Conservation (phyloP, 2,888 invertebrate species). For the Drosophila infuscata region DNA sequence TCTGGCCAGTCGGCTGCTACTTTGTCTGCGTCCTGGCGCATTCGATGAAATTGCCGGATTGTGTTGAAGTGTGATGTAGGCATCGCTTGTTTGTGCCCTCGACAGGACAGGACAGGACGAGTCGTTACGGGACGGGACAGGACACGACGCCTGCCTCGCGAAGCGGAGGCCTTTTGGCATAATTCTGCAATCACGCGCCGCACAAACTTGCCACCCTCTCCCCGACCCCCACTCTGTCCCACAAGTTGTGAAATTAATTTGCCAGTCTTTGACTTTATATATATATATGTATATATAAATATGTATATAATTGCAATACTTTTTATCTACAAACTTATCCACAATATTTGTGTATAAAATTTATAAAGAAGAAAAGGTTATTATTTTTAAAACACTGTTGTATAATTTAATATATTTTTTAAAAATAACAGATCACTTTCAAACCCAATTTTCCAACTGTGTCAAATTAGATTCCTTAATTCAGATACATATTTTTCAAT, state of each 20-base stretch:
- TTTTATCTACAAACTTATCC: not conserved
- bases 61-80: conserved; percentile 84
- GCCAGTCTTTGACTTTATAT: conserved; percentile 23
- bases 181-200: conserved; percentile 53
- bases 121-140: conserved; percentile 12
- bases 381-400: not conserved
- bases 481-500: not conserved
- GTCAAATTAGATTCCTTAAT: not conserved
- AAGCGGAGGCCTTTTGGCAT: conserved; percentile 53
- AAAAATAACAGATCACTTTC: fast-evolving
- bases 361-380: not conserved
- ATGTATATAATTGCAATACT: conserved; percentile 26
- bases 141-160: conserved; percentile 20
- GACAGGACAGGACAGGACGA: conserved; percentile 35
- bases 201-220: conserved; percentile 1
- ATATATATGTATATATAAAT: conserved; percentile 9
- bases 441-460: not conserved
- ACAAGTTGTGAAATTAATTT: conserved; percentile 54
- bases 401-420: not conserved
- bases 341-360: conserved; percentile 14
- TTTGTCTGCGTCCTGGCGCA: conserved; percentile 47
- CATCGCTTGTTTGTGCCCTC: conserved; percentile 81
- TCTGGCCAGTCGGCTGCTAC: conserved; percentile 10
- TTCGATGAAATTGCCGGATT: conserved; percentile 84
- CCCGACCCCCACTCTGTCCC: not conserved